Evolutionary conservation across 1,140 invertebrate genomes (phyloP), one percentile per base, ranked within the genome.

Genomic region (Theocolax elegans): DNA sequence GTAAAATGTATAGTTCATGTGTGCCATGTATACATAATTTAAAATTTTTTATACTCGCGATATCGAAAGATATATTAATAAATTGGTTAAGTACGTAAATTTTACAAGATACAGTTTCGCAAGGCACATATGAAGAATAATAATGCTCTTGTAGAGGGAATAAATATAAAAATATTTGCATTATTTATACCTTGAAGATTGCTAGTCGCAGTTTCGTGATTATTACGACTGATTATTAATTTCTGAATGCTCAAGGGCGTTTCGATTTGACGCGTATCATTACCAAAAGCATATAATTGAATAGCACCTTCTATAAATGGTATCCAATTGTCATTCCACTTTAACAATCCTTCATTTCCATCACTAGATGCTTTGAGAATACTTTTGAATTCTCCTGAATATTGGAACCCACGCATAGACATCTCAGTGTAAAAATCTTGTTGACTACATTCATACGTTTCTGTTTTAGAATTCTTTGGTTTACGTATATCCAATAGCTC

Each of bases 351-450:
- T 12, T 66, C 59, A 0, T 48, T 70, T 48, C 80, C 86, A 78
- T 86, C 84, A 10, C 81, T 80, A 59, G 80, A 89, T 86, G 74
- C 84, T 85, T 85, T 81, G 3, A 85, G 74, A 19, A 91, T 79
- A 42, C 88, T 91, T 78, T 91, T 89, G 86, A 95, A 96, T 10
- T 89, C 80, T 62, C 91, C 90, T 54, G 89, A 90, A 83, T 97
- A 97, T 75, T 97, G 92, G 79, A 97, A 97, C 8, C 96, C 96
- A 78, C 95, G 87, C 1, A 97, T 87, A 74, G 91, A 87, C 3
- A 98, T 84, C 85, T 97, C 95, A 79, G 95, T 96, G 83, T 98
- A 98, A 74, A 97, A 89, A 80, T 97, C 95, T 73, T 90, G 90
- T 6, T 88, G 87, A 1, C 87, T 87, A 9, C 91, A 42, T 65